phyloP scores from a whole-genome alignment of 64 coral and sea anemone genomes.

The Montipora capricornis region DNA sequence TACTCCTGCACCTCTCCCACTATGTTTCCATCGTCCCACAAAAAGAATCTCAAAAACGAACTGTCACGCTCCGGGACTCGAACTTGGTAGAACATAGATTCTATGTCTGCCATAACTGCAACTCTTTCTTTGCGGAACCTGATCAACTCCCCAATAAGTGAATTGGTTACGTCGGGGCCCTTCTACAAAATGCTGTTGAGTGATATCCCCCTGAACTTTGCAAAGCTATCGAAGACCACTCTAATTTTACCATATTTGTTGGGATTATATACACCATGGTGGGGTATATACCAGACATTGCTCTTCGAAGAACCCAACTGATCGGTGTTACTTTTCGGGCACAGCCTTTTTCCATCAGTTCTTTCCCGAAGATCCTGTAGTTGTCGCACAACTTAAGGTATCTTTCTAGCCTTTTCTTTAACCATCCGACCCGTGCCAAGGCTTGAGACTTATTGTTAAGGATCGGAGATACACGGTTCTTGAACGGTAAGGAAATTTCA shows the following conservation, averaged over 20 bases:
- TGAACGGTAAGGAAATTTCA: neutral
- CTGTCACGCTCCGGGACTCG: slow-evolving; percentile 26
- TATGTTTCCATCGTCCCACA: slow-evolving; percentile 14
- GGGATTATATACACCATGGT: no score
- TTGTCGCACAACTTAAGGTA: neutral
- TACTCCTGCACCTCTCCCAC: neutral
- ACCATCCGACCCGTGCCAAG: neutral
- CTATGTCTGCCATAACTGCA: slow-evolving; percentile 59
- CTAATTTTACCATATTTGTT: no score
- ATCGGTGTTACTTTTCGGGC: slow-evolving; percentile 21
- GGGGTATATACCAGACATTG: no score
- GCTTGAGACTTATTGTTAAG: neutral
- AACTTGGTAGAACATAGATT: slow-evolving; percentile 71
- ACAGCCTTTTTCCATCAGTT: slow-evolving; percentile 56
- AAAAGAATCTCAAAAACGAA: slow-evolving; percentile 52
- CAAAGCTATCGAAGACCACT: no score
- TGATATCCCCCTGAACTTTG: no score
- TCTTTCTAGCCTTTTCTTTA: slow-evolving; percentile 31
- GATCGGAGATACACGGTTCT: neutral
- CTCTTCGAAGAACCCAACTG: no score
- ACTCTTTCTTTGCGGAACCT: slow-evolving; percentile 55
- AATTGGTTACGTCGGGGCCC: no score
- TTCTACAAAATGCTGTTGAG: no score
- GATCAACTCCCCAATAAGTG: slow-evolving; percentile 13
- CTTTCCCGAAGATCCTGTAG: neutral